Base-by-base conservation (phyloP, 2,888 invertebrate genomes). In the Eupithecia exiguata region DNA sequence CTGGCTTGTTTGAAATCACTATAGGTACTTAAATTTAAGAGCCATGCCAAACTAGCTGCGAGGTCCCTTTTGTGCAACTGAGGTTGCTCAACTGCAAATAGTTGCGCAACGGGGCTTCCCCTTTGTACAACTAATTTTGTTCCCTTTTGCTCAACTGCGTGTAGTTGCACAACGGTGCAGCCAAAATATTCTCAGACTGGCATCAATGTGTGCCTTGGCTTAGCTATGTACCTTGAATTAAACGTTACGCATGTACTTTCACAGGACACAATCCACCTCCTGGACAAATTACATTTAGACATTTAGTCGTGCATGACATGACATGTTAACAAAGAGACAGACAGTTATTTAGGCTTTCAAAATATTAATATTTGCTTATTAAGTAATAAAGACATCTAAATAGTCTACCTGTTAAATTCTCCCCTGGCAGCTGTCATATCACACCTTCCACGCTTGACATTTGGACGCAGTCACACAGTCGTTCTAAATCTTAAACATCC, bases 401-500 rank as follows among this genome's bases (percentile, higher is more conserved):
- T 53, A 53, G 12, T 21, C 21, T 12, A 53, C 21, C 25, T 14
- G 58, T 58, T 58, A 58, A 58, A 14, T 58, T 12, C 58, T 58
- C 5, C 25, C 58, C 12, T 58, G 58, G 25, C 58, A 58, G 58
- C 58, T 58, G 58, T 58, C 21, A 53, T 5, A 12, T 58, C 58
- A 10, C 53, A 58, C 58, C 25, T 58, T 58, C 25, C 21, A 25
- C 25, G 58, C 58, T 58, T 58, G 53, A 58, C 58, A 58, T 58
- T 58, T 25, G 58, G 58, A 12, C 58, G 25, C 58, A 58, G 58
- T 25, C 25, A 25, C 58, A 25, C 58, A 25, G 25, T 58, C 53
- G 53, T 53, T 53, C 14, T 5, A 38, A 5, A n/a, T n/a, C 12
- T 46, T 40, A 35, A 30, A 43, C 40, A 71, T 76, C 73, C 68